These are phyloP conservation scores for Cephus pulcher DNA, from an alignment of 2,888 invertebrate species.

Conservation along the genomic window DNA sequence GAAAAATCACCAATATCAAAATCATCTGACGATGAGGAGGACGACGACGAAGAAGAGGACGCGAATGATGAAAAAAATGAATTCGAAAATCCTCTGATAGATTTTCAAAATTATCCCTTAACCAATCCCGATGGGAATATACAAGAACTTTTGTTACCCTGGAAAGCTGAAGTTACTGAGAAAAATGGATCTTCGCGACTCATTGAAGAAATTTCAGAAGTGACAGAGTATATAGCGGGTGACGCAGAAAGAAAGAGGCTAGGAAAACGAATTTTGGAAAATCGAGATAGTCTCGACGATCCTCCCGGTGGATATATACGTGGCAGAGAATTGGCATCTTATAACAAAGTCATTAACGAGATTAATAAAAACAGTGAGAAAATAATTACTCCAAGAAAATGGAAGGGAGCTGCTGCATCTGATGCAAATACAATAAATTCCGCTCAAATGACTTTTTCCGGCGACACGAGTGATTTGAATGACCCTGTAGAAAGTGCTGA, in stretches of 20 bases:
- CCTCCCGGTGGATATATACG: constrained; percentile 14
- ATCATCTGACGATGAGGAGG: constrained; percentile 24
- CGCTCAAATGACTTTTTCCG: not conserved
- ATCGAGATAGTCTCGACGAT: constrained; percentile 22
- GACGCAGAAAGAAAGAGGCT: constrained; percentile 27
- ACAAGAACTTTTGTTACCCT: constrained; percentile 38
- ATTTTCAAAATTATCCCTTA: not conserved
- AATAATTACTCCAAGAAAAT: not conserved
- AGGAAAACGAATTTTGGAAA: constrained; percentile 29
- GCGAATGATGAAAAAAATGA: constrained; percentile 38
- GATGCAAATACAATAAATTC: not conserved
- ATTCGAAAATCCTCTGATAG: not conserved
- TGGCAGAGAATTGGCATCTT: constrained; percentile 20
- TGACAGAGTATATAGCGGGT: constrained; percentile 17
- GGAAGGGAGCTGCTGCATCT: not conserved
- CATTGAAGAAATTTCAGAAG: constrained; percentile 37
- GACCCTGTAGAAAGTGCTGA: not conserved
- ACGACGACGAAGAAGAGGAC: constrained; percentile 28
- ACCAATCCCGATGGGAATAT: constrained; percentile 13
- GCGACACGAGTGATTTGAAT: not conserved
- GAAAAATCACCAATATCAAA: constrained; percentile 30
- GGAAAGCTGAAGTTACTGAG: constrained; percentile 36
- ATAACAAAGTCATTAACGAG: constrained; percentile 10
- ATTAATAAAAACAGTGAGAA: not conserved
- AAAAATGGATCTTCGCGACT: constrained; percentile 17